These are phyloP conservation scores for Pantelozetes paolii DNA, from an alignment of 2,888 invertebrate genomes.

Conservation along the genomic window DNA sequence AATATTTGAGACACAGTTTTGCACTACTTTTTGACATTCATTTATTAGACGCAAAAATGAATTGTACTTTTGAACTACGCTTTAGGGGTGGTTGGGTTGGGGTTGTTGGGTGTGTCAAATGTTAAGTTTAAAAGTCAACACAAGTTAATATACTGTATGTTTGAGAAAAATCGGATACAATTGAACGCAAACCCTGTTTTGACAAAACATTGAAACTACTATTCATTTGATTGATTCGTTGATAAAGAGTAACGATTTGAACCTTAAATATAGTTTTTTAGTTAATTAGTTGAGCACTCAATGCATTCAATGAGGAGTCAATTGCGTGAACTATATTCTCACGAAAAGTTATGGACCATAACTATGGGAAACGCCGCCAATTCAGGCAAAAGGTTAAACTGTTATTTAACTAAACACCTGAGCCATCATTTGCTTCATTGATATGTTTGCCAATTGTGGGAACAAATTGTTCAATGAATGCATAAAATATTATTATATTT, in stretches of 20 bases:
- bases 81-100: neutral
- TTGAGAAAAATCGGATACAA: constrained; percentile 22
- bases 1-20: neutral
- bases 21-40: neutral
- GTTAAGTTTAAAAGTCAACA: constrained; percentile 31
- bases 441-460: neutral
- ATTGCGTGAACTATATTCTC: constrained; percentile 24
- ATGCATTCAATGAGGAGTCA: no score
- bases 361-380: constrained; percentile 21
- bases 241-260: neutral
- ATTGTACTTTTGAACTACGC: neutral
- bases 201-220: neutral
- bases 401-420: constrained; percentile 12
- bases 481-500: neutral
- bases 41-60: constrained; percentile 2
- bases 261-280: neutral
- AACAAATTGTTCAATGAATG: neutral
- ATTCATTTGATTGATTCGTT: neutral
- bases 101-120: constrained; percentile 34
- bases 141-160: constrained; percentile 17
- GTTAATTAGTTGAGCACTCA: constrained; percentile 29
- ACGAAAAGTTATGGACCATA: constrained; percentile 35
- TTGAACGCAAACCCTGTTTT: constrained; percentile 16
- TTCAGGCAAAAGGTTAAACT: constrained; percentile 11
- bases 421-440: neutral